Evolutionary conservation across 2,888 invertebrate genomes (phyloP), one percentile per base, ranked within the genome.

Genomic region (Cataglyphis altisquamis): DNA sequence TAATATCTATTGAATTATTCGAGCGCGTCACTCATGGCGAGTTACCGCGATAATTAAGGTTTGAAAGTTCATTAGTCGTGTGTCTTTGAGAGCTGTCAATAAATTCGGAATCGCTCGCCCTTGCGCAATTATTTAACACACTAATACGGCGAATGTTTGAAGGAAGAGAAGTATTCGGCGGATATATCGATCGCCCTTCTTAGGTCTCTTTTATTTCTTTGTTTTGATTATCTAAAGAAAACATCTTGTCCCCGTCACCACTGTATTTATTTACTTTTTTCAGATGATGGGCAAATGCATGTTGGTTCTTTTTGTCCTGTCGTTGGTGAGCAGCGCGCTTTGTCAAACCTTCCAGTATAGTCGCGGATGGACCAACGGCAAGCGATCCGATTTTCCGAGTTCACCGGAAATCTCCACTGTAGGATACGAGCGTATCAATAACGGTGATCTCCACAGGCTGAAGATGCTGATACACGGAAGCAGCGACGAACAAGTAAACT

Each of bases 271-370:
- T 29, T 2, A 29, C 66, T 25, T 2, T 86, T n/a, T 70, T 10
- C 62, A 90, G 90, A 90, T 90, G 90, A 57, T 62, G n/a, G 52
- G 4, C 32, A 68, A 21, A 12, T 32, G 21, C 9, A 10, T 52
- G 9, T 29, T 86, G n/a, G 32, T 57, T 74, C 39, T 84, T 25
- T 90, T 96, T 25, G 90, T 96, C 70, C 90, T 96, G 75, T 93
- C 90, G 57, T 83, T 96, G 88, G 93, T 96, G 62, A 94, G 95
- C 0, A 93, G 95, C 5, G 95, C 95, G 67, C 93, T 95, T 0
- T 96, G 96, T 0, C 97, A 97, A 95, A 97, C 97, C 8, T 97
- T 97, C 95, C 97, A 97, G 92, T 97, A 97, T 94, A 97, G 97
- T 60, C 95, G 97, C 0, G 97, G 97, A 6, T 97, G 97, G 97